phyloP scores from a whole-genome alignment of 2,888 invertebrate genomes.

The Bellardia pandia region DNA sequence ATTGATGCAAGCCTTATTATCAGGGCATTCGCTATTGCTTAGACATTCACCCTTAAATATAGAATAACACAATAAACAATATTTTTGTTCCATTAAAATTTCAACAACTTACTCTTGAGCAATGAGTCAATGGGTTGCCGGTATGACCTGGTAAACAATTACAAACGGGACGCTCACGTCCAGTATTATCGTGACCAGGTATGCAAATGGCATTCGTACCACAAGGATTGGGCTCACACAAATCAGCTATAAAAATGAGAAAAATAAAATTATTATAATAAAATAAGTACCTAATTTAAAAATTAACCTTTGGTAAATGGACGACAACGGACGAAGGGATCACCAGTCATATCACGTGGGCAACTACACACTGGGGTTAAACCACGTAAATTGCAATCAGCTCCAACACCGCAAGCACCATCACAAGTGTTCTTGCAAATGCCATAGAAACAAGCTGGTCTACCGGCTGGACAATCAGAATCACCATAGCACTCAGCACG shows the following conservation, averaged over 20 bases:
- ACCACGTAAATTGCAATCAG: constrained; percentile 90
- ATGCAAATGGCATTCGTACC: constrained; percentile 88
- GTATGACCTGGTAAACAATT: constrained; percentile 91
- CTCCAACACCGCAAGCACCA: constrained; percentile 91
- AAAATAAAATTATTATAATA: not conserved
- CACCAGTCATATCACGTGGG: constrained; percentile 93
- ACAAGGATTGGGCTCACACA: constrained; percentile 95
- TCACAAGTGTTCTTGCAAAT: constrained; percentile 93
- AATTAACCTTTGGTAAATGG: constrained; percentile 90
- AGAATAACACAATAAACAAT: constrained; percentile 53
- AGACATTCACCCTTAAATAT: constrained; percentile 89
- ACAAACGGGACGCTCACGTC: constrained; percentile 93
- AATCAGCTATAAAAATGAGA: constrained; percentile 86
- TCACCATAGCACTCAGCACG: constrained; percentile 92
- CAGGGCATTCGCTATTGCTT: constrained; percentile 90
- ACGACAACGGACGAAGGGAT: constrained; percentile 92
- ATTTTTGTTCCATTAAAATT: not conserved
- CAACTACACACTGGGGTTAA: constrained; percentile 94
- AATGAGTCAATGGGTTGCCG: constrained; percentile 90
- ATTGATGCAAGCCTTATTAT: constrained; percentile 91
- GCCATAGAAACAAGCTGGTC: constrained; percentile 92
- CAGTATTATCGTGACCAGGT: constrained; percentile 92
- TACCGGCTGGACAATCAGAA: constrained; percentile 90
- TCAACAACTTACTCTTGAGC: constrained; percentile 86
- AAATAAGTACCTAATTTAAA: not conserved